Conservation (phyloP, 2,113 vertebrate genomes). For the cat (Felis catus) region DNA sequence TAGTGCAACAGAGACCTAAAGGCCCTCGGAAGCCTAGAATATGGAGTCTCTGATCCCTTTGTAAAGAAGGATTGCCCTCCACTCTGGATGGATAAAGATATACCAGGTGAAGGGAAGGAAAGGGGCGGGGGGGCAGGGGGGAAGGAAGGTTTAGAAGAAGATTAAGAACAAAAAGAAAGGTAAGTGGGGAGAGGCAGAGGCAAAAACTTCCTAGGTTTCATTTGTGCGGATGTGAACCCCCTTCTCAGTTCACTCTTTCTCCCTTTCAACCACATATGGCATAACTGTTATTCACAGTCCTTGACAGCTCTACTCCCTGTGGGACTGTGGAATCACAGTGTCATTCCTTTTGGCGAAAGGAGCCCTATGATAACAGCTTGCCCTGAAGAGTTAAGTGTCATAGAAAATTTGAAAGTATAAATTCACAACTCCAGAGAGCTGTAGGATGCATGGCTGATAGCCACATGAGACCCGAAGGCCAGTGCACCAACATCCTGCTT, state of each 20-base stretch:
- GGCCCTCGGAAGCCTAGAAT: background rate
- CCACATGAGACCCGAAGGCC: background rate
- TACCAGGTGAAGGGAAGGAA: background rate
- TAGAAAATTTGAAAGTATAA: constrained; percentile 27
- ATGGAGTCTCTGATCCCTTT: background rate
- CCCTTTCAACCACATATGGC: background rate
- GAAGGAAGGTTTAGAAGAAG: background rate
- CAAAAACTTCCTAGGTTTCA: background rate
- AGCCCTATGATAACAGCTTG: background rate
- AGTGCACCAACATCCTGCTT: background rate
- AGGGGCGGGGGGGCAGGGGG: too few species aligned
- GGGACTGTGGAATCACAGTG: background rate
- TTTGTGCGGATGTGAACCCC: background rate
- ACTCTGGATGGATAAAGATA: background rate
- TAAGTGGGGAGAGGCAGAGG: background rate
- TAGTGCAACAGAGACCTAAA: background rate
- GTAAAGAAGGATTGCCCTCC: background rate
- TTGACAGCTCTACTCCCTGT: background rate
- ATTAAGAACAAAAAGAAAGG: background rate
- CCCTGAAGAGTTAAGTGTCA: background rate
- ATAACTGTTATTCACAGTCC: background rate
- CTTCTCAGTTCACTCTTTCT: too few species aligned
- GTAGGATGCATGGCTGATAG: background rate
- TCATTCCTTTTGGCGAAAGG: background rate
- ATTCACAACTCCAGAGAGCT: background rate